These are phyloP conservation scores for Diplolepis rosae DNA, from an alignment of 2,888 invertebrate species.

Conservation along the genomic window DNA sequence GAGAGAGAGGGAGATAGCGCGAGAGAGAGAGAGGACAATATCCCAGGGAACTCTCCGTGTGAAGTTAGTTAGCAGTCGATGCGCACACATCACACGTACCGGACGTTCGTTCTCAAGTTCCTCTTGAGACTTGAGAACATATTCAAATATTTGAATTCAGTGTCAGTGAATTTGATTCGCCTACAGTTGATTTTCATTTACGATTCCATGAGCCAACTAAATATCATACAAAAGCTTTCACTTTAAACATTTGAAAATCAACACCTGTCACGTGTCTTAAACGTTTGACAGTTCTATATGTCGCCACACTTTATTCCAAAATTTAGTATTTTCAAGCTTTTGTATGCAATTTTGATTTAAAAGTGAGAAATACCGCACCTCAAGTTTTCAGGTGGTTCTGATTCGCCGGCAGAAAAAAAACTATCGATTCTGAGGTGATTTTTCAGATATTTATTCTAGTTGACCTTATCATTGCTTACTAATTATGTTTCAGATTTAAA, in stretches of 20 bases:
- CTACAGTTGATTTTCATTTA: not conserved
- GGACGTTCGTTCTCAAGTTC: conserved; percentile 56
- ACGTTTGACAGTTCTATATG: not conserved
- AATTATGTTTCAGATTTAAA: not conserved
- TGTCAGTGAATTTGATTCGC: not conserved
- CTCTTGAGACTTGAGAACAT: not conserved
- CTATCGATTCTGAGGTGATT: not conserved
- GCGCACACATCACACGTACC: conserved; percentile 71
- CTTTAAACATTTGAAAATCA: not conserved
- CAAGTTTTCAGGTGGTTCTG: not conserved
- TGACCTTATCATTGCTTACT: not conserved
- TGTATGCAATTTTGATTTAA: not conserved
- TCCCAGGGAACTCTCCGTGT: conserved; percentile 55
- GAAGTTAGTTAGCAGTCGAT: conserved; percentile 72
- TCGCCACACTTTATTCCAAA: not conserved
- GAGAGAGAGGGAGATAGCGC: conserved; percentile 20
- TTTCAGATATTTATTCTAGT: not conserved
- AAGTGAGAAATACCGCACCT: not conserved
- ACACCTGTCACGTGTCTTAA: conserved; percentile 14
- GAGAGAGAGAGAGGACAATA: conserved; percentile 21
- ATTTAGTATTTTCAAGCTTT: not conserved
- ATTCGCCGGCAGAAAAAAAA: not conserved
- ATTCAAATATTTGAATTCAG: not conserved
- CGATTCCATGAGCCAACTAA: too few relatives aligned
- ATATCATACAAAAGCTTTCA: not conserved